Base-by-base conservation (phyloP, 2,888 invertebrate genomes). In the Chloroclysta siterata region DNA sequence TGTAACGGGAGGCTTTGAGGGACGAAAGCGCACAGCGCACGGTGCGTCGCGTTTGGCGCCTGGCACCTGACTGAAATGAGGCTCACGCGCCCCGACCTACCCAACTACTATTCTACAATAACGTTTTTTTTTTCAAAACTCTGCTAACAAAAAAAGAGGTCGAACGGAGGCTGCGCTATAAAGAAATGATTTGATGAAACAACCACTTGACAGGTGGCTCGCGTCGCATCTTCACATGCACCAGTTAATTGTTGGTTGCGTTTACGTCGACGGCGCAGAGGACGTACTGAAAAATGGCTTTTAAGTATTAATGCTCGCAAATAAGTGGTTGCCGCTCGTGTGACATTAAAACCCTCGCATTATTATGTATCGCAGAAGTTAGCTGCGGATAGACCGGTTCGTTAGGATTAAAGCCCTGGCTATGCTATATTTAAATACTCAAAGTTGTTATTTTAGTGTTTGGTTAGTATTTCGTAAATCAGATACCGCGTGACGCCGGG, bases 151-250 rank as follows among this genome's bases (percentile, higher is more conserved):
- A 91, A n/a, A 65, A 87, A 83, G 84, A 86, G 85, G 85, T 88
- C 82, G 81, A 75, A 78, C 77, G 81, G 89, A 91, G 89, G 85
- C 89, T 91, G 90, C 83, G 83, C 83, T 81, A 85, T 90, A 88
- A 90, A 90, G 89, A 90, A 90, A 92, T 90, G 91, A 92, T 93
- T 93, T 92, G 90, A 91, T 90, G 87, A 89, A 91, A 89, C 87
- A 82, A 80, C 84, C 82, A 82, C 84, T 86, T 88, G 92, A 91
- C 91, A 92, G 92, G 92, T 92, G 92, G 89, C 87, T 84, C 84
- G 89, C 87, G 87, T 83, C 85, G 82, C 82, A 83, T 85, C 85
- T 81, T 82, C 81, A 80, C 83, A 77, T 84, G 76, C 82, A 87
- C 80, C 77, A 78, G 80, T 82, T 91, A 90, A 91, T 92, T 89